Evolutionary conservation across 1,140 invertebrate species (phyloP), one percentile per base, ranked within the genome.

Genomic region (Antheraea pernyi): DNA sequence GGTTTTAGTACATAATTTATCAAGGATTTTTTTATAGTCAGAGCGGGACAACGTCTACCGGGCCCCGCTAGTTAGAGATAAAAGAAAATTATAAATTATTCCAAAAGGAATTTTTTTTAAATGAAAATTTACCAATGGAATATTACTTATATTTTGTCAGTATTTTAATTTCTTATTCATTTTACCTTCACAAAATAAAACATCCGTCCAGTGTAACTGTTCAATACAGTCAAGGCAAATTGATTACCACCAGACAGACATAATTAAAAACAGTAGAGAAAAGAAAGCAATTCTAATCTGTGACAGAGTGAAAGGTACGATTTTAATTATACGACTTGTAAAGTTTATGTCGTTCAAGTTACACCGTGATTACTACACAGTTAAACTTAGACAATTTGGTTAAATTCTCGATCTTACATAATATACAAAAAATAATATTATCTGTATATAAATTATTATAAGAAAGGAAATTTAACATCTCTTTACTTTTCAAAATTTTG

Each of bases 201-300:
- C 30, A 59, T 22, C 7, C 9, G 30, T 16, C 61, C 18, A 36
- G 30, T 65, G 39, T 11, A 65, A 65, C 64, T 46, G 46, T 46
- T 48, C 13, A 48, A 48, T 53, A 46, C 37, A 48, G 48, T 65
- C 19, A 65, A 11, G 48, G 19, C 18, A 30, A 65, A 46, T 65
- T 39, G 39, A 65, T 53, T 48, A 65, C 37, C 19, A 19, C 0
- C 19, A 46, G 46, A 22, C 37, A 46, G 18, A 65, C 65, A 72
- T 72, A 72, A 72, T 72, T 72, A 60, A 69, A 72, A 68, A 68
- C 46, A 37, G 58, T 63, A 19, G 66, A 58, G 59, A 72, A 72
- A 69, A 65, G 67, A 72, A 67, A 65, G 59, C 63, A 58, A 72
- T 53, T 42, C 37, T 42, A 60, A 69, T 42, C 64, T 72, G 63